phyloP scores from a whole-genome alignment of 2,113 vertebrate species.

The Calyptommatus sinebrachiatus region DNA sequence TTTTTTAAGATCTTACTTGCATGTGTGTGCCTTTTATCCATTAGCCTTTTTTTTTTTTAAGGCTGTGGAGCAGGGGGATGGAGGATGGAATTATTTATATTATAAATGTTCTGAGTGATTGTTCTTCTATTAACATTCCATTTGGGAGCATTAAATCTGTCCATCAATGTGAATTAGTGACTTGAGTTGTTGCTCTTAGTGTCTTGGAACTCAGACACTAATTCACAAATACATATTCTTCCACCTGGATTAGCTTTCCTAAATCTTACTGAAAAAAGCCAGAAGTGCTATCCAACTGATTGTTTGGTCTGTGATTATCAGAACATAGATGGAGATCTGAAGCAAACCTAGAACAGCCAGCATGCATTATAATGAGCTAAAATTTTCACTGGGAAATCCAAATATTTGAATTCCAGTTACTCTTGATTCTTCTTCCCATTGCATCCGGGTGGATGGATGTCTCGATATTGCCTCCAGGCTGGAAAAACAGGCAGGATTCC shows the following conservation, averaged over 20 bases:
- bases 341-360: not conserved
- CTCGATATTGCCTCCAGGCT: too few species aligned
- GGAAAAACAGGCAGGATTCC: too few species aligned
- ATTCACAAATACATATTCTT: rapidly evolving
- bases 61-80: conserved; percentile 46
- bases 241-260: not conserved
- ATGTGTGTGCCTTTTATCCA: conserved; percentile 46
- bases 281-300: not conserved
- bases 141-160: conserved; percentile 64
- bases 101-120: conserved; percentile 62
- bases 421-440: not conserved
- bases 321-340: conserved; percentile 10
- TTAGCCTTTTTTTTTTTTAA: conserved; percentile 69
- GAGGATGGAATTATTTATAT: conserved; percentile 75
- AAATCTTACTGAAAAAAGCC: not conserved
- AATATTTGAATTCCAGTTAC: not conserved
- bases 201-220: conserved; percentile 39
- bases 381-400: not conserved
- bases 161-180: conserved; percentile 32
- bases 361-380: not conserved
- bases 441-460: too few species aligned
- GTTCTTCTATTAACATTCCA: conserved; percentile 67
- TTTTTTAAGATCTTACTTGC: conserved; percentile 58
- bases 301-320: not conserved
- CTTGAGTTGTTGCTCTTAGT: conserved; percentile 41